Evolutionary conservation across 2,888 invertebrate species (phyloP).

Genomic region (Rotaria macrura): DNA sequence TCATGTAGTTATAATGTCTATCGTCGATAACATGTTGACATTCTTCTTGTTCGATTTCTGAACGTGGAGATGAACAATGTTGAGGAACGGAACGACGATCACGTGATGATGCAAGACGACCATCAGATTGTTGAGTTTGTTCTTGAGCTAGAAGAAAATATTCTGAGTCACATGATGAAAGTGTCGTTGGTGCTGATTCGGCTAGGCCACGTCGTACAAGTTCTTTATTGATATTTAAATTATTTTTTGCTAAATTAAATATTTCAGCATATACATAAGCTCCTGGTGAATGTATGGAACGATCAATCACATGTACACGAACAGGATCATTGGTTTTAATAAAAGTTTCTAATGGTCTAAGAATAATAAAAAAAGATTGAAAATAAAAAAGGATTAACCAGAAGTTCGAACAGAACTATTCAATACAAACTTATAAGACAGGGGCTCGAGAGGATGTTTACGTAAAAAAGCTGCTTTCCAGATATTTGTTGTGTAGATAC

Average conservation of each 20-base stretch:
- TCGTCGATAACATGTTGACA: conserved; percentile 21
- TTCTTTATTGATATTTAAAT: conserved; percentile 9
- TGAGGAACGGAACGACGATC: conserved; percentile 11
- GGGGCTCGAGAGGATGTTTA: conserved; percentile 22
- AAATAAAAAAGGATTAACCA: too few species aligned
- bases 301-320: not conserved
- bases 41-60: conserved; percentile 20
- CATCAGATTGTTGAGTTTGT: not conserved
- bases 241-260: not conserved
- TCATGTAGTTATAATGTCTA: conserved; percentile 15
- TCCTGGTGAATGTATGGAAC: not conserved
- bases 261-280: not conserved
- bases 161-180: conserved; percentile 5
- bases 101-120: not conserved
- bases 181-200: conserved; percentile 15
- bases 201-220: not conserved
- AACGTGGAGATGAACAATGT: conserved; percentile 5
- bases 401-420: not conserved
- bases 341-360: conserved; percentile 7
- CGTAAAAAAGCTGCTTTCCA: conserved; percentile 9
- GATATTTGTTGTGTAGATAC: conserved; percentile 2
- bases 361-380: not conserved
- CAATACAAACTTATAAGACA: not conserved
- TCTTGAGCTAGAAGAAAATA: conserved; percentile 4
- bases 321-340: not conserved